Percentiles rank a stretch among this genome's conserved stretches.
Evolutionary conservation across 1,140 invertebrate genomes (phyloP).

Genomic region (Musca vetustissima): DNA sequence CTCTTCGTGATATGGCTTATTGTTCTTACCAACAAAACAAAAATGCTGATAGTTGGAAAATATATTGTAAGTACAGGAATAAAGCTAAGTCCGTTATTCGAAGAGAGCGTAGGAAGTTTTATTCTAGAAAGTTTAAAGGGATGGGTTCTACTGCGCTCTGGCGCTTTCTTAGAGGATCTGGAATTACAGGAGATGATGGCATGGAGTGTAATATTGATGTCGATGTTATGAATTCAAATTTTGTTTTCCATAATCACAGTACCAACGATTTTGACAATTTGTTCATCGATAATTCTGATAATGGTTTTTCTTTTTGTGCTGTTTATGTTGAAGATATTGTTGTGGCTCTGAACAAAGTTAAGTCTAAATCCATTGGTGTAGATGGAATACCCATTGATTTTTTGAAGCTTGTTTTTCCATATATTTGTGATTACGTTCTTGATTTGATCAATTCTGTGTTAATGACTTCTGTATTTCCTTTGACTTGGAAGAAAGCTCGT

Average conservation of each 20-base stretch:
- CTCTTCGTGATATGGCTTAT: neutral
- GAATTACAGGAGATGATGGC: neutral
- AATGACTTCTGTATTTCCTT: neutral
- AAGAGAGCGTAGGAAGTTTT: neutral
- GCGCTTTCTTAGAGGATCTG: neutral
- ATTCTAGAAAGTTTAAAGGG: neutral
- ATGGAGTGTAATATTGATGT: neutral
- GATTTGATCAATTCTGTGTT: neutral
- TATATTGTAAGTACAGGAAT: neutral
- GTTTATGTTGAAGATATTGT: neutral
- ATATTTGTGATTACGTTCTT: neutral
- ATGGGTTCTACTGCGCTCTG: neutral
- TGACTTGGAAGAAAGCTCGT: neutral
- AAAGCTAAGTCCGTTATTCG: neutral
- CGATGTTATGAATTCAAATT: neutral
- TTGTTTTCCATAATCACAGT: neutral
- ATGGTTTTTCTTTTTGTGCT: neutral
- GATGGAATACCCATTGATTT: neutral
- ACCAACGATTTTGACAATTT: neutral
- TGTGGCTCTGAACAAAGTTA: neutral
- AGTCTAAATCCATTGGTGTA: neutral
- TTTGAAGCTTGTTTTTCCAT: neutral
- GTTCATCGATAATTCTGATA: neutral
- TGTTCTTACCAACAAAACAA: neutral
- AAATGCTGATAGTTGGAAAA: neutral